A percentile compares a stretch with the other conserved stretches of the same genome.
phyloP scores from a whole-genome alignment of 2,113 vertebrate species.

The Leptodactylus fuscus region DNA sequence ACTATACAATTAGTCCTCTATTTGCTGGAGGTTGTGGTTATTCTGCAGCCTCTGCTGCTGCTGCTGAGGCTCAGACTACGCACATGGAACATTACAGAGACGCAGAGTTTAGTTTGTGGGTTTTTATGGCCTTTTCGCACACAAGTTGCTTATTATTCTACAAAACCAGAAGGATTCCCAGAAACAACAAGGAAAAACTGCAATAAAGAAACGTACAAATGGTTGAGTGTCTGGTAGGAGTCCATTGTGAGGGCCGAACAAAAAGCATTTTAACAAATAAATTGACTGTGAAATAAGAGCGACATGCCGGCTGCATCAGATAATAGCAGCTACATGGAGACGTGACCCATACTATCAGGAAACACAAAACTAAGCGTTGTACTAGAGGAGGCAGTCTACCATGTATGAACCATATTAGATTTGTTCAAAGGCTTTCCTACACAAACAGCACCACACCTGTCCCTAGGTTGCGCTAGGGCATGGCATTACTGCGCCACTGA shows the following conservation, averaged over 20 bases:
- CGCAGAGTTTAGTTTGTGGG: not conserved
- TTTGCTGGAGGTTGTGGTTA: not conserved
- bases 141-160: conserved; percentile 32
- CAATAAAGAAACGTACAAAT: conserved; percentile 7
- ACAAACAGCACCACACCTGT: too few species aligned
- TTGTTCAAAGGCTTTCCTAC: too few species aligned
- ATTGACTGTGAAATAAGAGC: conserved; percentile 38
- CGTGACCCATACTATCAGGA: not conserved
- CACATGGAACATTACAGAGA: not conserved
- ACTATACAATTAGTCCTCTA: not conserved
- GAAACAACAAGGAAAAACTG: not conserved
- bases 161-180: not conserved
- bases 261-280: conserved; percentile 14
- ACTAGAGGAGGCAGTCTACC: too few species aligned
- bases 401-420: too few species aligned
- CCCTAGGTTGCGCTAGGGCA: too few species aligned
- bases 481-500: too few species aligned
- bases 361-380: not conserved
- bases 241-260: not conserved
- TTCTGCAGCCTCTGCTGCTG: not conserved
- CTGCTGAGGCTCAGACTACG: not conserved
- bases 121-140: not conserved
- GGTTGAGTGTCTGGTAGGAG: not conserved
- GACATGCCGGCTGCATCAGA: not conserved
- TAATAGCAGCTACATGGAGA: not conserved